Conservation (phyloP, 2,797 vertebrate species). For the Pipistrellus pygmaeus region DNA sequence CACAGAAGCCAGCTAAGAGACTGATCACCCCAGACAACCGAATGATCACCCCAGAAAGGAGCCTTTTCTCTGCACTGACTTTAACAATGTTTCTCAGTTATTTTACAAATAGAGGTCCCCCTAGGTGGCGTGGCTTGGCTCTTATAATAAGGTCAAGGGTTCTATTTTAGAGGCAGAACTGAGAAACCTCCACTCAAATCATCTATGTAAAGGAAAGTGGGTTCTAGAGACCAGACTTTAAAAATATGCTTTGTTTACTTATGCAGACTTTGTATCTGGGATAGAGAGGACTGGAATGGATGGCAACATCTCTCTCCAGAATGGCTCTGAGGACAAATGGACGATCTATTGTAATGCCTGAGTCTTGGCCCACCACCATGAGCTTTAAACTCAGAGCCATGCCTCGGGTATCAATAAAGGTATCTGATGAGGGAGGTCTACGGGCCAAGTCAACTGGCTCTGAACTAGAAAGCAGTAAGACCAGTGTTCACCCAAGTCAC, state of each 20-base stretch:
- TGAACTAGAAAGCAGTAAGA: not conserved
- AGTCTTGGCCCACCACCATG: not conserved
- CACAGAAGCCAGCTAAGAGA: constrained; percentile 24
- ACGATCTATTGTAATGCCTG: not conserved
- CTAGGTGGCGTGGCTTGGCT: not conserved
- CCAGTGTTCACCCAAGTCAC: not conserved
- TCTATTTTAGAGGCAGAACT: constrained; percentile 32
- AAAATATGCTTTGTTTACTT: constrained; percentile 40
- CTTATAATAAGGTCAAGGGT: constrained; percentile 6
- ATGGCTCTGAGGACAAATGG: constrained; percentile 8
- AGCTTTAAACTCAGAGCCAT: not conserved
- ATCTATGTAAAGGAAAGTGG: constrained; percentile 48
- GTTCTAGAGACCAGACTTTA: not conserved
- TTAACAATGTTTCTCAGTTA: not conserved
- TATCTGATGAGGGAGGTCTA: not conserved
- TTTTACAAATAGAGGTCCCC: not conserved
- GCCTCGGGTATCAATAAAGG: not conserved
- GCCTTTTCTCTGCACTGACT: not conserved
- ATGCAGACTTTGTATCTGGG: not conserved
- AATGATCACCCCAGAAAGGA: not conserved
- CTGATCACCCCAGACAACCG: too few relatives aligned
- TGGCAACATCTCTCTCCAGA: not conserved
- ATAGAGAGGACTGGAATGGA: not conserved
- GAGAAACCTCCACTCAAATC: constrained; percentile 32
- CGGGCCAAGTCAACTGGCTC: not conserved